Evolutionary conservation across 2,888 invertebrate species (phyloP).

Genomic region (Netelia fuscicornis): DNA sequence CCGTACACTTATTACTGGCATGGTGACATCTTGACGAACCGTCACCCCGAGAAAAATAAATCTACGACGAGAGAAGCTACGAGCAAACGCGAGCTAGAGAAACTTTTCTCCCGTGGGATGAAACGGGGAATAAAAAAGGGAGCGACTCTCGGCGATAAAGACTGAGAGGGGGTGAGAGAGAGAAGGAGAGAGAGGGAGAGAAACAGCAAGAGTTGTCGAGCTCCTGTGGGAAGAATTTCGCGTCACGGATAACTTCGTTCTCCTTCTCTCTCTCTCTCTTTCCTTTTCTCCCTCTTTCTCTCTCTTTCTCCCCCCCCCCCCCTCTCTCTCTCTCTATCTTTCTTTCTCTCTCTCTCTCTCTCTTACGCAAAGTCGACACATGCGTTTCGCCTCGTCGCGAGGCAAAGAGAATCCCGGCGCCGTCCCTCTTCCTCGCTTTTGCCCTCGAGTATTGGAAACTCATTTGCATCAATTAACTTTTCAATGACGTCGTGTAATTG

Average conservation of each 20-base stretch:
- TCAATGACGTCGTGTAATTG: constrained; percentile 79
- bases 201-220: constrained; percentile 42
- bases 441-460: constrained; percentile 77
- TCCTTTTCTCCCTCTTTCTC: too few relatives aligned
- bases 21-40: constrained; percentile 83
- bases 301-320: constrained; percentile 24
- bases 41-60: constrained; percentile 75
- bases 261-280: constrained; percentile 55
- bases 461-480: constrained; percentile 80
- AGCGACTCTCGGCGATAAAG: constrained; percentile 20
- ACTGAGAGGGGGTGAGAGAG: constrained; percentile 4
- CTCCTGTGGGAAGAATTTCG: constrained; percentile 61
- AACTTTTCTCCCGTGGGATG: constrained; percentile 66
- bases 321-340: too few relatives aligned
- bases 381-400: constrained; percentile 37
- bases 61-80: constrained; percentile 61
- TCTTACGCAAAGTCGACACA: constrained; percentile 55
- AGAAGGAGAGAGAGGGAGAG: background rate
- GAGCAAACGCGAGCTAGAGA: constrained; percentile 70
- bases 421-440: constrained; percentile 62
- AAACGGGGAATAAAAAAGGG: constrained; percentile 50
- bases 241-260: constrained; percentile 43
- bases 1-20: constrained; percentile 76
- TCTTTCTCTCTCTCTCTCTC: constrained; percentile 51
- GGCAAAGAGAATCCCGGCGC: constrained; percentile 39